These are phyloP conservation scores for Cheilosia grossa DNA, from an alignment of 2,888 invertebrate species.

Conservation along the genomic window DNA sequence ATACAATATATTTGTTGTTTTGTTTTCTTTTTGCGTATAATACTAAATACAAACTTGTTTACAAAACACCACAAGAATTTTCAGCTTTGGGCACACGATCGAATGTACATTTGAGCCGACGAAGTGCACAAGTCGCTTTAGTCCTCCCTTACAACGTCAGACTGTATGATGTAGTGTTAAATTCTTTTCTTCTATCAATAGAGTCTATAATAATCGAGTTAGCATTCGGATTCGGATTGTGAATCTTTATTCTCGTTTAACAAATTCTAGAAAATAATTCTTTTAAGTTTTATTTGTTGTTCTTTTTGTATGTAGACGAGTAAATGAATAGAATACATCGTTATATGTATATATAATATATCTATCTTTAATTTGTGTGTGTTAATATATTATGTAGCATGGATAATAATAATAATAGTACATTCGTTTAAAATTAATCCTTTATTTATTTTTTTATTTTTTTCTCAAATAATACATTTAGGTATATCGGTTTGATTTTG, in stretches of 20 bases:
- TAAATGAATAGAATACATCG: constrained; percentile 67
- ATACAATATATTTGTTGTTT: constrained; percentile 65
- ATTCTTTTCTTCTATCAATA: constrained; percentile 17
- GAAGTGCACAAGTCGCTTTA: background rate
- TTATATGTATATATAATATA: constrained; percentile 54
- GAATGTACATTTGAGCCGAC: constrained; percentile 17
- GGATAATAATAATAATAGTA: constrained; percentile 67
- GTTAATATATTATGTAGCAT: constrained; percentile 55
- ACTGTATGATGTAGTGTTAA: constrained; percentile 21
- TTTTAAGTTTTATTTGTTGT: constrained; percentile 1
- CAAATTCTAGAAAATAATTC: constrained; percentile 52
- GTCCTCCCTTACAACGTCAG: background rate
- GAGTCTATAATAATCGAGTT: constrained; percentile 22
- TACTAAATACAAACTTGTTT: constrained; percentile 65
- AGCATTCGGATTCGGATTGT: constrained; percentile 27
- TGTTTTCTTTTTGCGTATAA: constrained; percentile 50
- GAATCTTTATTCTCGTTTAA: constrained; percentile 35
- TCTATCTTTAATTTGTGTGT: constrained; percentile 68
- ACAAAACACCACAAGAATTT: constrained; percentile 54
- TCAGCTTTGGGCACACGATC: constrained; percentile 28
- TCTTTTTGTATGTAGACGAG: constrained; percentile 52
- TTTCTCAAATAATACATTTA: constrained; percentile 23
- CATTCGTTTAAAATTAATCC: constrained; percentile 62
- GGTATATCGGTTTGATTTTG: constrained; percentile 24
- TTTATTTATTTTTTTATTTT: constrained; percentile 11